Evolutionary conservation across 2,113 vertebrate species (phyloP), one percentile per base, ranked within the genome.

Genomic region (Cairina moschata): DNA sequence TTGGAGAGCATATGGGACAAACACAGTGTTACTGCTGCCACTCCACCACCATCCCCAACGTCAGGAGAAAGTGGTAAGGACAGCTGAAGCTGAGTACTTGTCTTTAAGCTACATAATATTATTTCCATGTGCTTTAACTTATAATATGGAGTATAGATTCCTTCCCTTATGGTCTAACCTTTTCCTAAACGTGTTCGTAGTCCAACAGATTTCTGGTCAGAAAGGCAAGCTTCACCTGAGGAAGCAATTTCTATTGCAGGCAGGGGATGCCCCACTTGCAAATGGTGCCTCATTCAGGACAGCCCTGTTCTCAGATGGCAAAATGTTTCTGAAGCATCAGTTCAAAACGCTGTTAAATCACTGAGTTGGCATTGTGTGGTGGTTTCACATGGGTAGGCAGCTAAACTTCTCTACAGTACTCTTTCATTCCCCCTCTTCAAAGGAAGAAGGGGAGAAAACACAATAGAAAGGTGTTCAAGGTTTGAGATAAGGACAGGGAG

Each of bases 1-100:
- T 96, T 99, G 93, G 99, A 99, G 98, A 99, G 98, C 17, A 99
- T 99, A 69, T 99, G 99, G 99, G 98, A 99, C 96, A 99, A 99
- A 88, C 99, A 99, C 98, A 99, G 98, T 14, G 98, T 99, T 88
- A 99, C 98, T 68, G 98, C 99, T 67, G 99, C 99, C 95, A 99
- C 99, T 25, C 99, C 99, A 3, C 99, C 99, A 81, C 99, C 99
- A 6, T 99, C 99, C 65, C 99, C 99, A 3, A 99, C 99, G 26
- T 99, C 99, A 90, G 98, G 98, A 97, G 99, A 99, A 97, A 99
- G 98, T 75, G 98, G 99, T 99, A 98, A 97, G 98, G 38, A 83
- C 28, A 44, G 25, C 29, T 87, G 54, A 80, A 68, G 28, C 38
- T 71, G 46, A 80, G 31, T 73, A 25, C 31, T 63, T 55, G 14